Percentiles rank a stretch among this genome's conserved stretches.
Conservation (phyloP, 2,888 invertebrate species). For the Nephrotoma appendiculata region DNA sequence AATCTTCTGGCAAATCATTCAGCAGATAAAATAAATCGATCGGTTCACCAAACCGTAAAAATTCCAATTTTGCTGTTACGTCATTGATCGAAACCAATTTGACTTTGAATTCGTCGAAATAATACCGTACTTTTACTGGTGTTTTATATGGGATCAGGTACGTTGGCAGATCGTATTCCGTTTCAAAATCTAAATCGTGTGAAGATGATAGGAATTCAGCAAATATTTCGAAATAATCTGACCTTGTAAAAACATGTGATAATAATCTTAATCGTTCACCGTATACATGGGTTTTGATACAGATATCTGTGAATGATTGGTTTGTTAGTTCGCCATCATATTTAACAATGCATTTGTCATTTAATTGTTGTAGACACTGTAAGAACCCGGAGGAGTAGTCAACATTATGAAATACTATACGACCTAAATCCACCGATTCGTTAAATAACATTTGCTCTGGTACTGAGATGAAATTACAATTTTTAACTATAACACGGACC, state of each 20-base stretch:
- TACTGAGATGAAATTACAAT: background rate
- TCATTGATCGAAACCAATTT: background rate
- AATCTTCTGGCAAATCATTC: background rate
- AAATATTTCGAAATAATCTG: background rate
- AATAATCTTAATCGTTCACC: background rate
- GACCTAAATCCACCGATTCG: background rate
- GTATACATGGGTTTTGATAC: background rate
- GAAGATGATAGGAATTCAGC: no score
- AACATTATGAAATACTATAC: background rate
- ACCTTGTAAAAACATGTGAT: background rate
- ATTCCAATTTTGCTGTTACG: background rate
- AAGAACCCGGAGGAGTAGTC: background rate
- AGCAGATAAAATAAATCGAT: background rate
- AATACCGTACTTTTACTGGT: background rate
- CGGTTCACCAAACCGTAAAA: background rate
- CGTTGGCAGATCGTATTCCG: background rate
- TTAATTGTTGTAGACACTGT: background rate
- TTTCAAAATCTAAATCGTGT: background rate
- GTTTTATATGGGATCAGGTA: background rate
- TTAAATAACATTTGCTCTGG: background rate
- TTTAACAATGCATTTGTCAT: background rate
- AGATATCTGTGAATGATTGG: background rate
- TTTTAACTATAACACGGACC: background rate
- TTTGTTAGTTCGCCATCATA: background rate
- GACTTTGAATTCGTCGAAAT: background rate